Percentiles rank a stretch among this genome's conserved stretches.
phyloP scores from a whole-genome alignment of 2,113 vertebrate species.

The Suricata suricatta region DNA sequence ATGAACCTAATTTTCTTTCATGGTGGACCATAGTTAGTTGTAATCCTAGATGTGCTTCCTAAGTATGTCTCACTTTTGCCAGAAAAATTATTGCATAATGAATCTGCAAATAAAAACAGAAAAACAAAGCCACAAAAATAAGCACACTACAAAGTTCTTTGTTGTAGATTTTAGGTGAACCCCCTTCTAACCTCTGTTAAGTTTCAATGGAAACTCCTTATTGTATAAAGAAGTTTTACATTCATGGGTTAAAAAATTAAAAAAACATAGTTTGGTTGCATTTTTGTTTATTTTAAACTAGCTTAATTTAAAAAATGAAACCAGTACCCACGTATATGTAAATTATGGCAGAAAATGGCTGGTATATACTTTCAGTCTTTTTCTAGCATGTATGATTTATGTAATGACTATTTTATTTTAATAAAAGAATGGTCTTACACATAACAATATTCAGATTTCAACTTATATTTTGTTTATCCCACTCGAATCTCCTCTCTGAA shows the following conservation, averaged over 20 bases:
- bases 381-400: not conserved
- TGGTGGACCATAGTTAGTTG: not conserved
- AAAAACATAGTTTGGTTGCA: not conserved
- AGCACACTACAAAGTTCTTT: not conserved
- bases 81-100: not conserved
- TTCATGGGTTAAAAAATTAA: not conserved
- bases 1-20: not conserved
- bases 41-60: not conserved
- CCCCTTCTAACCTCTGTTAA: not conserved
- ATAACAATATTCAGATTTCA: not conserved
- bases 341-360: not conserved
- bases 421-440: not conserved
- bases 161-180: constrained; percentile 3
- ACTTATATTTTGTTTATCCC: not conserved
- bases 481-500: not conserved
- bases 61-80: not conserved
- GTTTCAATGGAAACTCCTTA: not conserved
- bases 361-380: not conserved
- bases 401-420: not conserved
- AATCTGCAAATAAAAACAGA: not conserved
- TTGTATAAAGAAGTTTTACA: not conserved
- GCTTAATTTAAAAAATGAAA: not conserved
- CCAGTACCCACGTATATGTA: not conserved
- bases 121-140: not conserved
- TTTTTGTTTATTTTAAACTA: not conserved